A percentile compares a stretch with the other conserved stretches of the same genome.
phyloP scores from a whole-genome alignment of 1,140 invertebrate genomes.

The Penaeus chinensis region DNA sequence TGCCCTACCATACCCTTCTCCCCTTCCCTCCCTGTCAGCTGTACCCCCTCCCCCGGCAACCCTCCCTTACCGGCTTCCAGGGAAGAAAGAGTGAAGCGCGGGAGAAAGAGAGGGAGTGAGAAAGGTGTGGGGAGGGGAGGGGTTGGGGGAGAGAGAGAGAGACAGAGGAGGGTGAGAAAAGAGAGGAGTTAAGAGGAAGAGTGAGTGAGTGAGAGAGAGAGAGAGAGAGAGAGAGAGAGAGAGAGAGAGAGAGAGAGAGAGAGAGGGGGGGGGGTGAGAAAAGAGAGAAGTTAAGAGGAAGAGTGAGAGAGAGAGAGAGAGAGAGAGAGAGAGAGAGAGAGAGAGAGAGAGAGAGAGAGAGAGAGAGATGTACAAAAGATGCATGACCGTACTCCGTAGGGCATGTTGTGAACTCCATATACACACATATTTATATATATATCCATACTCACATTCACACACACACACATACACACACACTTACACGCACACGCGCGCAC shows the following conservation, averaged over 20 bases:
- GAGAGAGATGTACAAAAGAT: background rate
- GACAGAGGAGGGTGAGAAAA: too few species aligned
- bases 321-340: conserved; percentile 29
- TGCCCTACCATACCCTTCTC: too few species aligned
- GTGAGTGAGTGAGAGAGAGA: too few species aligned
- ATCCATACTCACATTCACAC: background rate
- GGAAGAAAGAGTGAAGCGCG: background rate
- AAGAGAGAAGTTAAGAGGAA: conserved; percentile 14
- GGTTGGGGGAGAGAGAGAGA: background rate
- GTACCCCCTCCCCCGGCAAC: background rate
- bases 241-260: too few species aligned
- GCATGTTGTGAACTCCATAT: background rate
- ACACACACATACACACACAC: conserved; percentile 20
- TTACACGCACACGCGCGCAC: background rate
- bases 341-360: conserved; percentile 35
- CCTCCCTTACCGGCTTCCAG: background rate
- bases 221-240: too few species aligned
- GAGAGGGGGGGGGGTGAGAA: background rate
- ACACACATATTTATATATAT: conserved; percentile 9
- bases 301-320: conserved; percentile 39
- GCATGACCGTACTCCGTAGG: too few species aligned
- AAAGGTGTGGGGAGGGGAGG: background rate
- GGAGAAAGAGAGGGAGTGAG: background rate
- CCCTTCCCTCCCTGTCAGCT: too few species aligned
- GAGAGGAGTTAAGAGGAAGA: too few species aligned